Evolutionary conservation across 2,113 vertebrate species (phyloP).

Genomic region (Merops nubicus): DNA sequence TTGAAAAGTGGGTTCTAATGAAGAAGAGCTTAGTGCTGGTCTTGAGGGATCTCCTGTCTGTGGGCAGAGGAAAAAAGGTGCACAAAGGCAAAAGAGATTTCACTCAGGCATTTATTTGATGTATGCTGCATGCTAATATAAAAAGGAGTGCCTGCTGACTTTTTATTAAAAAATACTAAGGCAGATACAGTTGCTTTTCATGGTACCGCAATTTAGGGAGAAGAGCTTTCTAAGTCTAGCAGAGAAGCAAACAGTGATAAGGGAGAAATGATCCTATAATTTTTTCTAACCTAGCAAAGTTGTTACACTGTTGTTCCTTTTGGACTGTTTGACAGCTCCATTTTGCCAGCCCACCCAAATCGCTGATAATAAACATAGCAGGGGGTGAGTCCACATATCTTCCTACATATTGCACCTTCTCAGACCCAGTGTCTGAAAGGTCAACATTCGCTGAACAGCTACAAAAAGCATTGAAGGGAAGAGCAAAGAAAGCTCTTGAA

Average conservation of each 20-base stretch:
- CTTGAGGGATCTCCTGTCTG: conserved; percentile 75
- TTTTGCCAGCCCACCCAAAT: conserved; percentile 3
- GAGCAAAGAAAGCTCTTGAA: neutral
- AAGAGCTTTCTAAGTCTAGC: neutral
- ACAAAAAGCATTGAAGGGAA: neutral
- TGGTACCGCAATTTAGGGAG: neutral
- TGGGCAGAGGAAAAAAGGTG: conserved; percentile 32
- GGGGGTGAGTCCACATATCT: neutral
- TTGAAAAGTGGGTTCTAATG: conserved; percentile 81
- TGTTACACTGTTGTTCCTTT: neutral
- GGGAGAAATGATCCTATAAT: neutral
- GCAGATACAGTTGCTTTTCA: neutral
- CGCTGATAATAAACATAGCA: conserved; percentile 7
- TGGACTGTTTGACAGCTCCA: conserved; percentile 56
- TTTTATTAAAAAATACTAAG: conserved; percentile 7
- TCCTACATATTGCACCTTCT: neutral
- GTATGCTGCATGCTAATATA: conserved; percentile 1
- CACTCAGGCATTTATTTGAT: conserved; percentile 20
- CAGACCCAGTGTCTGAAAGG: neutral
- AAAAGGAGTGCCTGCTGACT: neutral
- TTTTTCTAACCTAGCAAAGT: conserved; percentile 1
- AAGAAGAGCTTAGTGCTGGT: conserved; percentile 76
- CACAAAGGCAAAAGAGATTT: conserved; percentile 65
- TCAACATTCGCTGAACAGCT: conserved; percentile 12
- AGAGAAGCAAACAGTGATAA: neutral